These are phyloP conservation scores for Otus sunia DNA, from an alignment of 2,113 vertebrate species.

Conservation along the genomic window DNA sequence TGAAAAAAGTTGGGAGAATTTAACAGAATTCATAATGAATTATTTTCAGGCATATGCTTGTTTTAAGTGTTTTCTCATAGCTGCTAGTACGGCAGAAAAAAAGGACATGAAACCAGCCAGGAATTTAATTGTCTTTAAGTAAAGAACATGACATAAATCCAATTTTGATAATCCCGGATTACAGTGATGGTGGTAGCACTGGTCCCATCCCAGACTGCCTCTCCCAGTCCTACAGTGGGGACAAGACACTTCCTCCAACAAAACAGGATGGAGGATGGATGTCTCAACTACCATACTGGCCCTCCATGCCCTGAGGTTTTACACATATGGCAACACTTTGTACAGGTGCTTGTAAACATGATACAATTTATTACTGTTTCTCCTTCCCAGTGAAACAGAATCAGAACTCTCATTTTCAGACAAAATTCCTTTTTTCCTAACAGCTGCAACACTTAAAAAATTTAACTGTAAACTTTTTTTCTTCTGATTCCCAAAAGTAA, in stretches of 20 bases:
- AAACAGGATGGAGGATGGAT: background rate
- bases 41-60: background rate
- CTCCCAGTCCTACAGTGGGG: background rate
- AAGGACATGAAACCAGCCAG: background rate
- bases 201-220: background rate
- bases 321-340: background rate
- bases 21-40: background rate
- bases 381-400: constrained; percentile 2
- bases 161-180: background rate
- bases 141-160: background rate
- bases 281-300: background rate
- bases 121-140: background rate
- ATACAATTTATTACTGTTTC: background rate
- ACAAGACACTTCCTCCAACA: background rate
- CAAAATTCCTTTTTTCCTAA: background rate
- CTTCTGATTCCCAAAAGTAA: background rate
- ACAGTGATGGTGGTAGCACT: background rate
- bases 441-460: background rate
- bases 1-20: constrained; percentile 10
- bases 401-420: background rate
- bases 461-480: background rate
- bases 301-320: background rate
- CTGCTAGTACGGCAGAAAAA: background rate
- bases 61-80: background rate
- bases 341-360: constrained; percentile 18